Percentiles rank a stretch among this genome's conserved stretches.
These are phyloP conservation scores for Drosophila sucinea DNA, from an alignment of 1,140 invertebrate species.

Conservation along the genomic window DNA sequence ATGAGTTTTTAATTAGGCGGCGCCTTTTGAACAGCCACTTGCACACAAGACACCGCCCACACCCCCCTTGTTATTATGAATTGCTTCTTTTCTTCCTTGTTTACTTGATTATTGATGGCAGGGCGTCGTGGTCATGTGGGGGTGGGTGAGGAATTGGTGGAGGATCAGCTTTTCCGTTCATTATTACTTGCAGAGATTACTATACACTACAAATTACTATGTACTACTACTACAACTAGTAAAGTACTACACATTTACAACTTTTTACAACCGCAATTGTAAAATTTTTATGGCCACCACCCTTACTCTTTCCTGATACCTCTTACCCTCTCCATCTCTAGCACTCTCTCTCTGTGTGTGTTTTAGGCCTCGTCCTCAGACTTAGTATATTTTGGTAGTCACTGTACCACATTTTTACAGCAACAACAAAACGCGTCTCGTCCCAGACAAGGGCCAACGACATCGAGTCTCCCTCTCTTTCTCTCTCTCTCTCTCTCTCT, in stretches of 20 bases:
- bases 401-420: slow-evolving; percentile 73
- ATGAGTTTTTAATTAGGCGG: slow-evolving; percentile 78
- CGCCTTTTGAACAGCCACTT: slow-evolving; percentile 48
- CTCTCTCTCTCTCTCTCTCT: slow-evolving; percentile 19
- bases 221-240: slow-evolving; percentile 22
- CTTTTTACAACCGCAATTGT: slow-evolving; percentile 70
- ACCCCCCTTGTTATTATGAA: slow-evolving; percentile 6
- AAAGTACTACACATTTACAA: slow-evolving; percentile 53
- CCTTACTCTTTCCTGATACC: slow-evolving; percentile 38
- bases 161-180: neutral
- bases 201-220: slow-evolving; percentile 15
- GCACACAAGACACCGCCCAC: slow-evolving; percentile 22
- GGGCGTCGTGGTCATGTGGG: neutral
- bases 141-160: neutral
- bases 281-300: slow-evolving; percentile 71
- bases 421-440: slow-evolving; percentile 52
- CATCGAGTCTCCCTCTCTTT: slow-evolving; percentile 37
- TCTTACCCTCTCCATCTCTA: slow-evolving; percentile 9
- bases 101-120: slow-evolving; percentile 12
- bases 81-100: slow-evolving; percentile 15
- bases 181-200: slow-evolving; percentile 13
- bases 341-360: neutral
- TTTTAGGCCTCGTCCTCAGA: slow-evolving; percentile 48
- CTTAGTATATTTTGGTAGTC: slow-evolving; percentile 79
- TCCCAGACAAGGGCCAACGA: slow-evolving; percentile 75